Base-by-base conservation (phyloP, 2,888 invertebrate species). In the Xestia rhomboidea region DNA sequence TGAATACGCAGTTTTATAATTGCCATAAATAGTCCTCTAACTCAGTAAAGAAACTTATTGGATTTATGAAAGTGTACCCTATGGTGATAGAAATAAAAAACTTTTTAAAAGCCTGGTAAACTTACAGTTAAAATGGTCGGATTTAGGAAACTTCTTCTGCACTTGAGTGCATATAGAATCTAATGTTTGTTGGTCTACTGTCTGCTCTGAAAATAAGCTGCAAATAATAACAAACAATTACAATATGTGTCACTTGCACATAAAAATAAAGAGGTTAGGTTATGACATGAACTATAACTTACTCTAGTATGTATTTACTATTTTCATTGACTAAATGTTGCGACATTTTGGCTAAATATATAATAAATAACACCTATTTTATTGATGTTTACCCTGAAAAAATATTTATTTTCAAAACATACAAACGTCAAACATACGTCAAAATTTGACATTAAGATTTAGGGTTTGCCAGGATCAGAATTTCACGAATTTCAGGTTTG, bases 71-170 rank as follows among this genome's bases (percentile, higher is more conserved):
- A 84, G 18, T 67, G n/a, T 27, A 80, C 54, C 73, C 1, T 70
- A 77, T 15, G 60, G 5, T 66, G 62, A 54, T 68, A 54, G 49
- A 69, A 73, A 68, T 68, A 84, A 83, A 70, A 81, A 62, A 66
- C 57, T 54, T 76, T 44, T 13, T 57, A 44, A 49, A 71, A 64
- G 44, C 30, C 49, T 21, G 41, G 41, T 67, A 30, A 88, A 96
- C 95, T 94, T 93, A 98, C 98, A 96, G 95, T 98, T 98, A 91
- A 98, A 98, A 92, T 98, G 98, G 90, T 98, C 98, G 73, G 97
- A 97, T 92, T 98, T 98, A 38, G 97, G 97, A 93, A 99, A 99
- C 87, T 97, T 97, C 92, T 98, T 98, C 91, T 98, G 98, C 63
- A 99, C 97, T 91, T 98, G 98, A 87, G 97, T 97, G 72, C 98